phyloP scores from a whole-genome alignment of 2,113 vertebrate species.

The Bos taurus region DNA sequence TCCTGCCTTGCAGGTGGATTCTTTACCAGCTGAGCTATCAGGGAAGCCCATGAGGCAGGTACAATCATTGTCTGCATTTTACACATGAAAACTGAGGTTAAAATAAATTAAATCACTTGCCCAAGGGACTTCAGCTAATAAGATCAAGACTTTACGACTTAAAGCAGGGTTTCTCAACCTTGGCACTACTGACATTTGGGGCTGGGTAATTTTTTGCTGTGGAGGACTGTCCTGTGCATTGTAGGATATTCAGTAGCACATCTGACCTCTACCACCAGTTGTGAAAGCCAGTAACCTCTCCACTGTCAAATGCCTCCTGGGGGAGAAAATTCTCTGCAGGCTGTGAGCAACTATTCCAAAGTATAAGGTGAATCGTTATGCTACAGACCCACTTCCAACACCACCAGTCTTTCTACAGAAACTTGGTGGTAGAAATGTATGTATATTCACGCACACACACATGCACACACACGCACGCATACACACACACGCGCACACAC shows the following conservation, averaged over 20 bases:
- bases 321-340: background rate
- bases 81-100: background rate
- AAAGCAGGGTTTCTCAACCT: background rate
- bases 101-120: background rate
- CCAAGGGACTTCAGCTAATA: background rate
- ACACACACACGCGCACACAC: fast-evolving
- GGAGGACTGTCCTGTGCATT: too few species aligned
- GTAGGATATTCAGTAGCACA: background rate
- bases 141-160: background rate
- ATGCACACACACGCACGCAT: fast-evolving
- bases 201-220: background rate
- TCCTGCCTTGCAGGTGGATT: background rate
- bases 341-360: background rate
- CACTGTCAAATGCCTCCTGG: background rate
- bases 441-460: background rate
- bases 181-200: background rate
- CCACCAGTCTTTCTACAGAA: background rate
- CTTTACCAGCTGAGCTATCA: background rate
- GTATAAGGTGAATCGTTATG: background rate
- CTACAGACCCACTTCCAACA: background rate
- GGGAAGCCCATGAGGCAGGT: background rate
- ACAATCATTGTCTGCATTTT: background rate
- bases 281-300: background rate
- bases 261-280: background rate
- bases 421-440: background rate